These are phyloP conservation scores for Chaetodon auriga DNA, from an alignment of 2,113 vertebrate genomes.

Conservation along the genomic window DNA sequence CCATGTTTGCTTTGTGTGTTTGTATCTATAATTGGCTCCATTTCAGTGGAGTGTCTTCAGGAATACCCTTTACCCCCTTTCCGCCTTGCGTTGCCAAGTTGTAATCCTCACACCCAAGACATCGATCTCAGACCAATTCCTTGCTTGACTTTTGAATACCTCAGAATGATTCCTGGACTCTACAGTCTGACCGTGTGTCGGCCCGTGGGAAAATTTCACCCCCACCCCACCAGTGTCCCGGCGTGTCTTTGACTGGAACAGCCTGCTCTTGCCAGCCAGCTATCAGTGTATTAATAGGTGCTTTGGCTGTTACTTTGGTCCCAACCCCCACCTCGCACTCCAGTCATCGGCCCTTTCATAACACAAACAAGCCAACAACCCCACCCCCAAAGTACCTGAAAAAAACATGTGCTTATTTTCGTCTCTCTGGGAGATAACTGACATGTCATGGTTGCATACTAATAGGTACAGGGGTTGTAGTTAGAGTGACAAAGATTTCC, in stretches of 20 bases:
- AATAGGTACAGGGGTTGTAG: constrained; percentile 34
- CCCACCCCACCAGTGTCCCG: constrained; percentile 23
- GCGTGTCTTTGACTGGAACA: constrained; percentile 69
- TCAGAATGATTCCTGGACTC: constrained; percentile 16
- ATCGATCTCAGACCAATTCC: constrained; percentile 32
- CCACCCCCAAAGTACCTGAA: constrained; percentile 2
- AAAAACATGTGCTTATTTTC: constrained; percentile 66
- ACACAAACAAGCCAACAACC: constrained; percentile 62
- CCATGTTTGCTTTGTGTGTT: constrained; percentile 35
- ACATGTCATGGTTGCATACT: constrained; percentile 48
- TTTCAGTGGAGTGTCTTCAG: constrained; percentile 31
- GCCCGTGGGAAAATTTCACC: constrained; percentile 64
- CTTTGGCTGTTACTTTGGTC: constrained; percentile 69
- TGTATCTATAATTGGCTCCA: constrained; percentile 17
- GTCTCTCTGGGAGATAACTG: constrained; percentile 44
- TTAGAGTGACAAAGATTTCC: neutral
- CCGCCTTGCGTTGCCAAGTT: constrained; percentile 15
- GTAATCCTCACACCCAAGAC: constrained; percentile 26
- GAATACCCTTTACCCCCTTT: constrained; percentile 12
- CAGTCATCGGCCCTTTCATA: constrained; percentile 44
- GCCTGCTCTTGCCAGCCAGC: constrained; percentile 70
- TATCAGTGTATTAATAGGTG: constrained; percentile 79
- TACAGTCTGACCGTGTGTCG: constrained; percentile 3
- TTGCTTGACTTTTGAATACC: constrained; percentile 21
- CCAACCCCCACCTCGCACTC: constrained; percentile 46